A percentile compares a stretch with the other conserved stretches of the same genome.
Evolutionary conservation across 2,888 invertebrate genomes (phyloP).

Genomic region (Bombyx huttoni): DNA sequence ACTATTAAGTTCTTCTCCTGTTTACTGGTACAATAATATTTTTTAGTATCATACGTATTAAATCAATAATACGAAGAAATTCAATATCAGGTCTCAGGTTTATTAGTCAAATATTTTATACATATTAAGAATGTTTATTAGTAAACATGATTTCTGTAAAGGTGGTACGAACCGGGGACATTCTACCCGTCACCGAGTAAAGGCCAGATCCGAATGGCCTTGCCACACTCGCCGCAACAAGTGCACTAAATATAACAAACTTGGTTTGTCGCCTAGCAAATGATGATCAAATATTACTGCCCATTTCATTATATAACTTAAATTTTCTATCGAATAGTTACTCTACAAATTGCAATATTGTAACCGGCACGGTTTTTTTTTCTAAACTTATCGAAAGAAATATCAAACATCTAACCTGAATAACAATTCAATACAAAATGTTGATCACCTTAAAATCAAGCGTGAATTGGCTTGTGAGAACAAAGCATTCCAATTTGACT

Average conservation of each 20-base stretch:
- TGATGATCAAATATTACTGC: background rate
- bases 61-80: no score
- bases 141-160: constrained; percentile 7
- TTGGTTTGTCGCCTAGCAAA: constrained; percentile 2
- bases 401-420: background rate
- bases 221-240: constrained; percentile 38
- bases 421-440: constrained; percentile 10
- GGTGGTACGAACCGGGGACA: constrained; percentile 16
- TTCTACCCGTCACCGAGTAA: constrained; percentile 54
- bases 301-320: background rate
- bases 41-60: no score
- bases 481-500: constrained; percentile 9
- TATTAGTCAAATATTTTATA: no score
- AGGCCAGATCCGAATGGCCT: constrained; percentile 48
- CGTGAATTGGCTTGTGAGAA: constrained; percentile 10
- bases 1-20: no score
- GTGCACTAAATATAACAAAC: constrained; percentile 27
- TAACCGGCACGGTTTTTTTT: background rate
- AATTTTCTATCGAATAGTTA: background rate
- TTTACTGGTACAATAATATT: no score
- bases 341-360: background rate
- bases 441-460: constrained; percentile 21
- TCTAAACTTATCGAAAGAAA: no score
- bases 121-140: background rate
- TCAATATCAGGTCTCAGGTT: no score